Conservation (phyloP, 92 coral and sea anemone species). For the Paramuricea clavata region DNA sequence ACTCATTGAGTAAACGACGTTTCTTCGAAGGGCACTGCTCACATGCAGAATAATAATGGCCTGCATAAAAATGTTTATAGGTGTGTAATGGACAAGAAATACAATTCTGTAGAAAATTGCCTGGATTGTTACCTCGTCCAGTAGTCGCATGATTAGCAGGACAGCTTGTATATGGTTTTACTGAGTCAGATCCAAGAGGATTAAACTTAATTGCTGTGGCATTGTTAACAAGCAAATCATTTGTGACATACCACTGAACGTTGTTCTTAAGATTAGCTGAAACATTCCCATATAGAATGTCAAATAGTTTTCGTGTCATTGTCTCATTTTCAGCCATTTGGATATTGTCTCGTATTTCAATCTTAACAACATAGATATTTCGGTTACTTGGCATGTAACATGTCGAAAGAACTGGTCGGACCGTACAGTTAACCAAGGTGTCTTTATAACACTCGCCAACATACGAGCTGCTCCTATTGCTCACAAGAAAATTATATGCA, state of each 20-base stretch:
- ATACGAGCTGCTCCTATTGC: neutral
- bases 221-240: neutral
- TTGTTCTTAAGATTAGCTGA: neutral
- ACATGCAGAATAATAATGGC: neutral
- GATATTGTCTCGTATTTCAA: neutral
- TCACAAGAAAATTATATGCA: neutral
- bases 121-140: neutral
- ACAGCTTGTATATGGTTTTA: neutral
- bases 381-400: neutral
- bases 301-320: neutral
- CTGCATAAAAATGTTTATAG: no score
- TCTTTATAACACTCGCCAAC: constrained; percentile 7
- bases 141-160: constrained; percentile 9
- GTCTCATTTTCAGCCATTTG: neutral
- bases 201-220: neutral
- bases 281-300: neutral
- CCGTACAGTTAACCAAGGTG: neutral
- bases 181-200: no score
- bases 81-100: neutral
- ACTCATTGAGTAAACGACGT: constrained; percentile 8
- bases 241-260: neutral
- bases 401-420: neutral
- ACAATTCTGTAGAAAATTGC: no score
- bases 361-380: neutral
- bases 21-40: neutral